A percentile compares a stretch with the other conserved stretches of the same genome.
Conservation (phyloP, 2,797 vertebrate species). For the Typhlichthys subterraneus region DNA sequence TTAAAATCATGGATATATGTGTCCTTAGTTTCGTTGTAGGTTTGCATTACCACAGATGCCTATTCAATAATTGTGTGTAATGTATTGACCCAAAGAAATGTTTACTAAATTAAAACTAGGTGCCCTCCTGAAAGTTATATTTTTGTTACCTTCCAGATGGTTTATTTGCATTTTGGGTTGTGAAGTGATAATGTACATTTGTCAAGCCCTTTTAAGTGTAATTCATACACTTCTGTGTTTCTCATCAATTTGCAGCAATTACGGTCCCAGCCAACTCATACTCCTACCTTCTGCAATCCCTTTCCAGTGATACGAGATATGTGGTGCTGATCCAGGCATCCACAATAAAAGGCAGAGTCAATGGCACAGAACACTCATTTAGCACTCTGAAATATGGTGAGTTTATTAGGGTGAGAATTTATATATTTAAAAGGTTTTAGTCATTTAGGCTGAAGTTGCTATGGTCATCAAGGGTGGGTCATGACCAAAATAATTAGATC, state of each 20-base stretch:
- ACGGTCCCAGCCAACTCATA: background rate
- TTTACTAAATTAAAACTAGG: no score
- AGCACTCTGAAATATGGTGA: constrained; percentile 1
- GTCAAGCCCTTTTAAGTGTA: no score
- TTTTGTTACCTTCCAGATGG: background rate
- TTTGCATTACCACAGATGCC: no score
- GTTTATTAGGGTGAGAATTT: background rate
- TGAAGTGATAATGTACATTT: background rate
- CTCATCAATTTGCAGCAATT: background rate
- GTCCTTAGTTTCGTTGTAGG: no score
- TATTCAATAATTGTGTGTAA: no score
- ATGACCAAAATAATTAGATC: no score
- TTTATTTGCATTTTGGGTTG: background rate
- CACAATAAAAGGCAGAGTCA: background rate
- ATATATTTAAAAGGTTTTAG: no score
- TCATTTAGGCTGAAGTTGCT: no score
- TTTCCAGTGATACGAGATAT: background rate
- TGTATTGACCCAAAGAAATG: no score
- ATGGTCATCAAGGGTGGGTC: no score
- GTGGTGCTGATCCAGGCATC: background rate
- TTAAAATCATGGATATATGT: no score
- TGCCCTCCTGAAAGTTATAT: no score
- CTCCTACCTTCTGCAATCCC: background rate
- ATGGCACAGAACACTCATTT: background rate
- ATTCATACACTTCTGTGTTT: background rate